phyloP scores from a whole-genome alignment of 2,888 invertebrate genomes.

The Dryococelus australis region DNA sequence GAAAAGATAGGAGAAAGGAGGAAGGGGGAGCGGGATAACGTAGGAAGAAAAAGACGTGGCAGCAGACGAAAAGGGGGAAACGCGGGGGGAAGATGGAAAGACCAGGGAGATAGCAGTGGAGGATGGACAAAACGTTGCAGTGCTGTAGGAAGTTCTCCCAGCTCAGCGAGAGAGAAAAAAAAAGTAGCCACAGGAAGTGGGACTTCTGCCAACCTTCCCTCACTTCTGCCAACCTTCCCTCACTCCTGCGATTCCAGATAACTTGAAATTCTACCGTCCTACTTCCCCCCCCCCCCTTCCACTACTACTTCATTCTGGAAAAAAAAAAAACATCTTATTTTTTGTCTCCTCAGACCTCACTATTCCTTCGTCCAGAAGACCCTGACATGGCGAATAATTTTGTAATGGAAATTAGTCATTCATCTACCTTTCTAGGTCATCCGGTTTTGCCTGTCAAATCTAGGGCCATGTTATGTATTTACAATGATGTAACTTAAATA shows the following conservation, averaged over 20 bases:
- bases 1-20: not conserved
- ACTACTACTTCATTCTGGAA: not conserved
- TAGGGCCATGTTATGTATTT: too few relatives aligned
- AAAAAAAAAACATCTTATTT: not conserved
- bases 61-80: too few relatives aligned
- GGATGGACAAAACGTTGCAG: not conserved
- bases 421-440: too few relatives aligned
- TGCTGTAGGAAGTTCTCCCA: not conserved
- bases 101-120: too few relatives aligned
- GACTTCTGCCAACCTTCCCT: constrained; percentile 4
- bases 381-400: not conserved
- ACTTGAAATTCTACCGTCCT: not conserved
- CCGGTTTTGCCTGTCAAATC: too few relatives aligned
- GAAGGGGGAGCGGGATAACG: too few relatives aligned
- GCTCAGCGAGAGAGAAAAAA: not conserved
- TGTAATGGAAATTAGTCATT: too few relatives aligned
- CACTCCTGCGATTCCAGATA: not conserved
- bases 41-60: too few relatives aligned
- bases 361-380: not conserved
- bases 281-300: not conserved
- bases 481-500: too few relatives aligned
- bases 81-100: too few relatives aligned
- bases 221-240: not conserved
- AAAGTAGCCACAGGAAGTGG: constrained; percentile 10
- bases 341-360: not conserved